Evolutionary conservation across 2,113 vertebrate genomes (phyloP), one percentile per base, ranked within the genome.

Genomic region (Heterotis niloticus): DNA sequence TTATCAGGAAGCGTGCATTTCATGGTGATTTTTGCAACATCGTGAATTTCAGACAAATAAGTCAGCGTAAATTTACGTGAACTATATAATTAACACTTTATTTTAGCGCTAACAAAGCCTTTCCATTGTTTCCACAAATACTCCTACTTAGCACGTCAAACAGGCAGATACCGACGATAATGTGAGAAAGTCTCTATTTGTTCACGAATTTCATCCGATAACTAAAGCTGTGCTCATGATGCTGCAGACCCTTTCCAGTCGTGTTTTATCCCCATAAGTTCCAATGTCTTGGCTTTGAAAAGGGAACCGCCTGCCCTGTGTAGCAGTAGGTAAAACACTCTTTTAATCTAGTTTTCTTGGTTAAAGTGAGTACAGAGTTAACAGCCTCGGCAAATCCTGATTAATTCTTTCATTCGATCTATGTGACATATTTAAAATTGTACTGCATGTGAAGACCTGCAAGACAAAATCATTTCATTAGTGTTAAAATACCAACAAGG

Each of bases 51-150:
- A 18, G n/a, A 54, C 69, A n/a, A 72, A 44, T 44, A 7, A 44
- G 69, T 51, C 54, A 34, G 69, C n/a, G 13, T 72, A 54, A 72
- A 12, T 44, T 7, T 44, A 44, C 34, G 2, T 4, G 2, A 44
- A 4, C 3, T 2, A 44, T n/a, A 20, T 54, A 72, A 52, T 72
- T 72, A 72, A 72, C 69, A 72, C 54, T 54, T 72, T 72, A 71
- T 52, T 26, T 18, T 23, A 16, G 34, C 34, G 54, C 52, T 23
- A 14, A 51, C 69, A 23, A 72, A 51, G n/a, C 54, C 69, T 52
- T 72, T 72, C 23, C 69, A 54, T 5, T 13, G 20, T 72, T 14
- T 72, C 51, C 69, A 54, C 69, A 52, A 72, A 72, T 51, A 72
- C n/a, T 23, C n/a, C 18, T 4, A 62, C 2, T 16, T 20, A 1